Conservation (phyloP, 2,797 vertebrate species). For the Bradypus variegatus region DNA sequence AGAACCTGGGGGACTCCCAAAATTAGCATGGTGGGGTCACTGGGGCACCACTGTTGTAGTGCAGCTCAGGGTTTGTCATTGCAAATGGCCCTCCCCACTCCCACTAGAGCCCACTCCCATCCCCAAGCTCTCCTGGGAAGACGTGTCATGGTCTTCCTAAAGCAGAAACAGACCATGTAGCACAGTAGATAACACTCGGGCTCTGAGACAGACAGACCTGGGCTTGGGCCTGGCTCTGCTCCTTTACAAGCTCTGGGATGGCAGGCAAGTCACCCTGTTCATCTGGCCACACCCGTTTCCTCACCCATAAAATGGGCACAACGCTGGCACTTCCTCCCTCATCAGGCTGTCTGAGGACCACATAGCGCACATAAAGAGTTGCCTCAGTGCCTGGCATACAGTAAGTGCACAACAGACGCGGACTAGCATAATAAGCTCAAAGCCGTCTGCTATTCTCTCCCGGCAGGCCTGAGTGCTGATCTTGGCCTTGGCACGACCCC, state of each 20-base stretch:
- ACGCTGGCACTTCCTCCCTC: too few species aligned
- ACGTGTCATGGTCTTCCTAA: neutral
- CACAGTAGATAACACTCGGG: rapidly evolving
- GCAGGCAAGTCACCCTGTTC: neutral
- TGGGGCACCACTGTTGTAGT: neutral
- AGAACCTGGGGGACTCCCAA: slow-evolving; percentile 39
- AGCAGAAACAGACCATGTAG: neutral
- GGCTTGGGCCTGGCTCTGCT: neutral
- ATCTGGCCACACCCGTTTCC: neutral
- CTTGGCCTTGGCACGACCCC: too few species aligned
- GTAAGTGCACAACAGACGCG: too few species aligned
- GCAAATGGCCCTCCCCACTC: neutral
- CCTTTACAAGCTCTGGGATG: neutral
- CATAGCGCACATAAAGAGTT: too few species aligned
- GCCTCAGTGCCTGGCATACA: too few species aligned
- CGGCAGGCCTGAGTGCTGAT: too few species aligned
- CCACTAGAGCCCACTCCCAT: neutral
- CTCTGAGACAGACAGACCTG: neutral
- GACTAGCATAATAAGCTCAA: too few species aligned
- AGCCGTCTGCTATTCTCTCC: too few species aligned
- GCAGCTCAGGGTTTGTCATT: neutral
- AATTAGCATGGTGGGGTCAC: neutral
- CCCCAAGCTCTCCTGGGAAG: neutral
- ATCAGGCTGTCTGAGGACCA: too few species aligned
- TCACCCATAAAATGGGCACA: neutral